Percentiles rank a stretch among this genome's conserved stretches.
Evolutionary conservation across 2,888 invertebrate genomes (phyloP).

Genomic region (Abrostola tripartita): DNA sequence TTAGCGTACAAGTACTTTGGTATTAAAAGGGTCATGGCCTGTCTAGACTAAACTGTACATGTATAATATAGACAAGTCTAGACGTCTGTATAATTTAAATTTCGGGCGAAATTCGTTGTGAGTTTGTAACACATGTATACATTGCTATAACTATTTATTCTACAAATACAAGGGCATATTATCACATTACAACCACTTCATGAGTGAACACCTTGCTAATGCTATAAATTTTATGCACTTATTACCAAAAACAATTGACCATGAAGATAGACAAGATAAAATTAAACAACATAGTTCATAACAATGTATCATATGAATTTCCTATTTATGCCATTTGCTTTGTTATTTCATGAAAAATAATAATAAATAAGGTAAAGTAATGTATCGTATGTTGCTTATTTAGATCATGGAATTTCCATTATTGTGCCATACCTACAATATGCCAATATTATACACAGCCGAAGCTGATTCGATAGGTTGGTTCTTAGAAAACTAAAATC

Average conservation of each 20-base stretch:
- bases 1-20: slow-evolving; percentile 50
- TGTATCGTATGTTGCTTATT: slow-evolving; percentile 9
- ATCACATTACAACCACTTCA: too few species aligned
- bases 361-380: slow-evolving; percentile 34
- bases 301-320: too few species aligned
- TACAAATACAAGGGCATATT: too few species aligned
- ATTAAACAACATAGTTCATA: too few species aligned
- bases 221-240: too few species aligned
- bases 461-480: too few species aligned
- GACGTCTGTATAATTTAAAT: slow-evolving; percentile 67
- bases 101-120: slow-evolving; percentile 27
- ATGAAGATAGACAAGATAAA: too few species aligned
- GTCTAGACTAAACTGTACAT: slow-evolving; percentile 80
- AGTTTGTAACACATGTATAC: neutral
- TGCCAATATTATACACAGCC: neutral
- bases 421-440: slow-evolving; percentile 7
- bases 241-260: too few species aligned
- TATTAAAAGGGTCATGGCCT: slow-evolving; percentile 76
- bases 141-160: neutral
- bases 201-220: too few species aligned
- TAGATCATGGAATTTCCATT: slow-evolving; percentile 38
- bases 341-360: slow-evolving; percentile 5
- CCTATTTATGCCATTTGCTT: neutral
- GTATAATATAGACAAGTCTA: slow-evolving; percentile 69
- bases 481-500: too few species aligned